Evolutionary conservation across 2,113 vertebrate genomes (phyloP).

Genomic region (Platycercus adscitus): DNA sequence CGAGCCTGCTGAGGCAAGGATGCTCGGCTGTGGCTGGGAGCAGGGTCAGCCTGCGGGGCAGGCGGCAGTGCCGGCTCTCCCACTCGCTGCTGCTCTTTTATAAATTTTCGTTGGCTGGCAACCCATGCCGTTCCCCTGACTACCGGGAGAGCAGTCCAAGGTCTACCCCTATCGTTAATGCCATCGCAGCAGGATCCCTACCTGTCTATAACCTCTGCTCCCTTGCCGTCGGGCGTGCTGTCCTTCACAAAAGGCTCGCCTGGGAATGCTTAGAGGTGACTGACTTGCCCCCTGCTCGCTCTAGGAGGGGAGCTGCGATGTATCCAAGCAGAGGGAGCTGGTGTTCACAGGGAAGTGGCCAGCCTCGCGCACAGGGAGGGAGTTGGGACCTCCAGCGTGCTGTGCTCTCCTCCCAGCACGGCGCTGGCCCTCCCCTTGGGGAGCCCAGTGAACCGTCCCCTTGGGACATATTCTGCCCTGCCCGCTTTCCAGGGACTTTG

Average conservation of each 20-base stretch:
- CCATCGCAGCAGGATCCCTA: neutral
- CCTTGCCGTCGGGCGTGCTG: fast-evolving
- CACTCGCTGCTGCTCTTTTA: slow-evolving; percentile 53
- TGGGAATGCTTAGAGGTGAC: neutral
- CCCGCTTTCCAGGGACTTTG: fast-evolving
- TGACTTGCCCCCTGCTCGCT: neutral
- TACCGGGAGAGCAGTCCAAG: slow-evolving; percentile 31
- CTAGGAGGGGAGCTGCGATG: neutral
- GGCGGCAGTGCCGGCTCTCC: slow-evolving; percentile 24
- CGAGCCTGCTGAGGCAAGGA: neutral
- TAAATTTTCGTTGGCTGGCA: neutral
- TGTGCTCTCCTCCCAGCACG: neutral
- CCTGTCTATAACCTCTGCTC: neutral
- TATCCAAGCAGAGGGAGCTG: neutral
- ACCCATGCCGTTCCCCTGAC: slow-evolving; percentile 19
- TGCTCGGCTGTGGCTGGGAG: slow-evolving; percentile 38
- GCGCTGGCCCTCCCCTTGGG: neutral
- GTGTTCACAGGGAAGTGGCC: fast-evolving
- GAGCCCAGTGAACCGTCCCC: fast-evolving
- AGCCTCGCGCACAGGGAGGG: neutral
- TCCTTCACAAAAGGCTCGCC: fast-evolving
- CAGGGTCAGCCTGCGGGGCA: slow-evolving; percentile 8
- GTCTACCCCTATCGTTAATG: neutral
- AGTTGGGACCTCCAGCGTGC: fast-evolving
- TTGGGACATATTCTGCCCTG: neutral